phyloP scores from a whole-genome alignment of 35 echinoderm and acorn worm genomes.

The Amphiura filiformis region DNA sequence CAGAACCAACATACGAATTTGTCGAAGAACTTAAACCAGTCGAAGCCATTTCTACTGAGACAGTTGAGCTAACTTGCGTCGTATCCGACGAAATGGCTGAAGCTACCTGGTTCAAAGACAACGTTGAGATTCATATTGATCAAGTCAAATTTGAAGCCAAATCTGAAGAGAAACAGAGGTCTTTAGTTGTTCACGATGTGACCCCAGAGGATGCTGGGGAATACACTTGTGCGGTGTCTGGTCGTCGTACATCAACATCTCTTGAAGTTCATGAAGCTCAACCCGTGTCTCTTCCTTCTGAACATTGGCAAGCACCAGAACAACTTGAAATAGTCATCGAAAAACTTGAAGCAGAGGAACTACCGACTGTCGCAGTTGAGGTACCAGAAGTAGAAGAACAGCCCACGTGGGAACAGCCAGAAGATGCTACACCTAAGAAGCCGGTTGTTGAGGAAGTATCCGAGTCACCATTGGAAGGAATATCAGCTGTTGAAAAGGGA shows the following conservation, averaged over 20 bases:
- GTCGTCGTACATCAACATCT: slow-evolving; percentile 45
- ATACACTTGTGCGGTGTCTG: slow-evolving; percentile 52
- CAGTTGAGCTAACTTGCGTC: slow-evolving; percentile 23
- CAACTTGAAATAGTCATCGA: neutral
- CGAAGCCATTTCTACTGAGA: slow-evolving; percentile 7
- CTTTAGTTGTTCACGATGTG: slow-evolving; percentile 48
- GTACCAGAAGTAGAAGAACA: neutral
- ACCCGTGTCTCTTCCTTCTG: neutral
- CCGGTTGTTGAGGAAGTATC: neutral
- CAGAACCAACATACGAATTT: slow-evolving; percentile 56
- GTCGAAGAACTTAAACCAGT: slow-evolving; percentile 48
- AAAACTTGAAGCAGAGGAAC: neutral
- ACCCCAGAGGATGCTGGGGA: slow-evolving; percentile 60
- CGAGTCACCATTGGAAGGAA: neutral
- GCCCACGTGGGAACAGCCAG: neutral
- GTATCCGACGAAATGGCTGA: slow-evolving; percentile 16
- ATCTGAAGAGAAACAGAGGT: slow-evolving; percentile 21
- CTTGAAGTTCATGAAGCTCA: neutral
- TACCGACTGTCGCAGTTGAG: neutral
- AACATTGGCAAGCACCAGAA: neutral
- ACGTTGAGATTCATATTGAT: slow-evolving; percentile 39
- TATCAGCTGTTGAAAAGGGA: neutral
- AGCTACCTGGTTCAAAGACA: slow-evolving; percentile 61
- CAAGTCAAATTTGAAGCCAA: slow-evolving; percentile 43
- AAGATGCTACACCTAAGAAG: neutral